Evolutionary conservation across 2,797 vertebrate genomes (phyloP), one percentile per base, ranked within the genome.

Genomic region (Sebastes kiyomatsui): DNA sequence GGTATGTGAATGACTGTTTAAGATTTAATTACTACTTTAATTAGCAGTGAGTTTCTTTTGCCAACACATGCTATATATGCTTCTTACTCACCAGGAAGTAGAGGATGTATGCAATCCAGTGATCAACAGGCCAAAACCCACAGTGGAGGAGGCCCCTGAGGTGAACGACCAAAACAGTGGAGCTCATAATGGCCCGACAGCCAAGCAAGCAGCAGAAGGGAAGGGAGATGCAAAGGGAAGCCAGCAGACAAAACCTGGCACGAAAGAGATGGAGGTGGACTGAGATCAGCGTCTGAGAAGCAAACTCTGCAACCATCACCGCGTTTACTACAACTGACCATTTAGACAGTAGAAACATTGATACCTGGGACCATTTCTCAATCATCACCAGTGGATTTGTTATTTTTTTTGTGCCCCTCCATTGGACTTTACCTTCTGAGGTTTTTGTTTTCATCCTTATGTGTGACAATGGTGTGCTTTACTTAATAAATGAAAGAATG

Each of bases 231-330:
- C 92, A 59, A 92, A 96, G 9, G 96, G 95, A 88, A 94, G 89
- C 74, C 97, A 96, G 91, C 96, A 96, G 75, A 88, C 94, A 58
- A 97, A 96, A 86, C 91, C 96, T 64, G 91, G 88, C 55, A 88
- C 95, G 0, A 97, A 96, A 89, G 97, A 98, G 90, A 98, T 99
- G 97, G 97, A 99, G 90, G 95, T 98, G 95, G 97, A 99, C 96
- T 98, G 96, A 97, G 90, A 93, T 82, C 85, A 25, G 77, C 88
- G 86, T 78, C 67, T 20, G 61, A 77, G 20, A 72, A 38, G 64
- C 54, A 72, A 72, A 79, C 81, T 81, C 62, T n/a, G 35, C 79
- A 86, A 72, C 76, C 83, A 86, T 85, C 79, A 22, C 66, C 6
- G 11, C 58, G 2, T 76, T 87, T 59, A 74, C 70, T 58, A 81